Evolutionary conservation across 2,797 vertebrate species (phyloP).

Genomic region (Orestias chungarensis): DNA sequence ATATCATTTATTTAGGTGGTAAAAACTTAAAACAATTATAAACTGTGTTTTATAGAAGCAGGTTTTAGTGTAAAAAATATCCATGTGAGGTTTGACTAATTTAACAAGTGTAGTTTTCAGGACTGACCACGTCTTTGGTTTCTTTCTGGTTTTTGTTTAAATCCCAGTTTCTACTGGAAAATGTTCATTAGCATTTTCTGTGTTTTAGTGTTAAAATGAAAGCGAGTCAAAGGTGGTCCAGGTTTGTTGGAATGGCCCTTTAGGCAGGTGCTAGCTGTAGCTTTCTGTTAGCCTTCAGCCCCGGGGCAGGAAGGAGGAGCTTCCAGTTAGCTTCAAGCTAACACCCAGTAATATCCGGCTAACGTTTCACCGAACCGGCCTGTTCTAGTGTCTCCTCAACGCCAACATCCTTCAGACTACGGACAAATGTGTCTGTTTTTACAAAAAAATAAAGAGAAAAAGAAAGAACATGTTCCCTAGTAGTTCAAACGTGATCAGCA

Average conservation of each 20-base stretch:
- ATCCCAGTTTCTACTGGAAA: neutral
- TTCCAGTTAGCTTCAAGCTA: neutral
- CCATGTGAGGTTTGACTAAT: no score
- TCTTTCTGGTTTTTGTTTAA: neutral
- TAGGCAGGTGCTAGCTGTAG: neutral
- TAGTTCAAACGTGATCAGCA: neutral
- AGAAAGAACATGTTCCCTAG: neutral
- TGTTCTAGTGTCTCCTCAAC: neutral
- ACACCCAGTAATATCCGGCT: neutral
- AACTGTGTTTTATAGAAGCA: no score
- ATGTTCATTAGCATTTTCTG: neutral
- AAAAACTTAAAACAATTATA: no score
- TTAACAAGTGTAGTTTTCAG: no score
- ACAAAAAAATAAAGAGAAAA: neutral
- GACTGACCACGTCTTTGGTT: no score
- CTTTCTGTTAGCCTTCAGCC: no score
- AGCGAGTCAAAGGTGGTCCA: neutral
- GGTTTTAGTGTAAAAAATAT: no score
- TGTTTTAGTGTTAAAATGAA: neutral
- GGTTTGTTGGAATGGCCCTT: neutral
- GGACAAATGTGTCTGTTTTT: neutral
- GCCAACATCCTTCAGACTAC: neutral
- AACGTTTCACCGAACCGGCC: neutral
- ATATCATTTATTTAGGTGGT: no score
- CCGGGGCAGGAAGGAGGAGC: no score